phyloP scores from a whole-genome alignment of 2,797 vertebrate genomes.

The Sebastes itinus region DNA sequence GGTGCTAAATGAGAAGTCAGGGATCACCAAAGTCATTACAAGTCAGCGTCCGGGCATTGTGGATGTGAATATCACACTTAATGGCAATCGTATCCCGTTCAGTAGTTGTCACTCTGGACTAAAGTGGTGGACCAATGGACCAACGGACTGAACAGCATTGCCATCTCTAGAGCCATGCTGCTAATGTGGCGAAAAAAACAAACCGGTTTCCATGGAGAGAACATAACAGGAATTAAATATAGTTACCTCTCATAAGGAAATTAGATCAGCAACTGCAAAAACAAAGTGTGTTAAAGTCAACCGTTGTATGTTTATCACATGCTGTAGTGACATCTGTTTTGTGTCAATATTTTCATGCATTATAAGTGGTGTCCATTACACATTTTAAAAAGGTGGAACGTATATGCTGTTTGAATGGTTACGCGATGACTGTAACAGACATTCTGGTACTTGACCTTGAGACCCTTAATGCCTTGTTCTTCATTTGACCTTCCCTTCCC shows the following conservation, averaged over 20 bases:
- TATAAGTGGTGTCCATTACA: neutral
- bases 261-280: constrained; percentile 71
- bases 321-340: constrained; percentile 13
- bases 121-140: neutral
- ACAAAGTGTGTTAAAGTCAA: constrained; percentile 58
- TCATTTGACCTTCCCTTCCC: constrained; percentile 57
- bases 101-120: neutral
- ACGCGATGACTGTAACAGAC: neutral
- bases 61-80: neutral
- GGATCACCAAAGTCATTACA: neutral
- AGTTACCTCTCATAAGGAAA: constrained; percentile 49
- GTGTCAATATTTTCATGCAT: constrained; percentile 10
- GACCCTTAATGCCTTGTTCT: constrained; percentile 38
- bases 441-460: constrained; percentile 51
- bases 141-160: neutral
- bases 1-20: neutral
- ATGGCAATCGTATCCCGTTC: neutral
- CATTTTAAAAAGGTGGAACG: constrained; percentile 15
- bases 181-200: constrained; percentile 51
- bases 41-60: neutral
- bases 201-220: constrained; percentile 67
- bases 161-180: constrained; percentile 34
- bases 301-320: constrained; percentile 19
- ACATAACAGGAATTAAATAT: constrained; percentile 66
- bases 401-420: neutral